A percentile compares a stretch with the other conserved stretches of the same genome.
phyloP scores from a whole-genome alignment of 2,888 invertebrate species.

The Isotomurus palustris region DNA sequence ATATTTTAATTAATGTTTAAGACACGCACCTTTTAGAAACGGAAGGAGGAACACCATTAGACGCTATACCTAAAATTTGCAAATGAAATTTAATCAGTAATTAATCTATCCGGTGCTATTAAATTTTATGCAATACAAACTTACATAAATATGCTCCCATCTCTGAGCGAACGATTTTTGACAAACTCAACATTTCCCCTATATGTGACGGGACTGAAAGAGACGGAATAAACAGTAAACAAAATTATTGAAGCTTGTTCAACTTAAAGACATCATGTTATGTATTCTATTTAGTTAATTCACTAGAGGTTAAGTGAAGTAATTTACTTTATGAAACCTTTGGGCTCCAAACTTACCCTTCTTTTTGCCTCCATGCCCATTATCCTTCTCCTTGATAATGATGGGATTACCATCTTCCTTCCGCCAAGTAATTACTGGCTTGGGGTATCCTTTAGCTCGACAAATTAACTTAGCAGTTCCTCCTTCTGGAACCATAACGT shows the following conservation, averaged over 20 bases:
- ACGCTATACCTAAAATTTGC: slow-evolving; percentile 68
- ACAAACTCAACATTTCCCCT: slow-evolving; percentile 73
- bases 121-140: slow-evolving; percentile 25
- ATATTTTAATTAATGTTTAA: too few species aligned
- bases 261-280: too few species aligned
- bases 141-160: slow-evolving; percentile 41
- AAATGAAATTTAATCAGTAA: slow-evolving; percentile 56
- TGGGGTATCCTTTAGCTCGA: slow-evolving; percentile 77
- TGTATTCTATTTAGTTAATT: too few species aligned
- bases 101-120: background rate
- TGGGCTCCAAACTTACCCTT: slow-evolving; percentile 62
- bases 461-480: slow-evolving; percentile 64
- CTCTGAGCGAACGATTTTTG: slow-evolving; percentile 82
- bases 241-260: slow-evolving; percentile 1
- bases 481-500: slow-evolving; percentile 65
- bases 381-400: slow-evolving; percentile 60
- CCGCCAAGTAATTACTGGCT: slow-evolving; percentile 52
- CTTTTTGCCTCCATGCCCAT: slow-evolving; percentile 64
- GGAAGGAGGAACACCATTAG: slow-evolving; percentile 80
- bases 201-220: background rate
- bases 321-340: background rate
- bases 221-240: background rate
- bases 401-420: slow-evolving; percentile 81
- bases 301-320: background rate
- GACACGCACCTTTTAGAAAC: slow-evolving; percentile 54